Conservation (phyloP, 2,888 invertebrate species). For the Amblyjoppa fuscipennis region DNA sequence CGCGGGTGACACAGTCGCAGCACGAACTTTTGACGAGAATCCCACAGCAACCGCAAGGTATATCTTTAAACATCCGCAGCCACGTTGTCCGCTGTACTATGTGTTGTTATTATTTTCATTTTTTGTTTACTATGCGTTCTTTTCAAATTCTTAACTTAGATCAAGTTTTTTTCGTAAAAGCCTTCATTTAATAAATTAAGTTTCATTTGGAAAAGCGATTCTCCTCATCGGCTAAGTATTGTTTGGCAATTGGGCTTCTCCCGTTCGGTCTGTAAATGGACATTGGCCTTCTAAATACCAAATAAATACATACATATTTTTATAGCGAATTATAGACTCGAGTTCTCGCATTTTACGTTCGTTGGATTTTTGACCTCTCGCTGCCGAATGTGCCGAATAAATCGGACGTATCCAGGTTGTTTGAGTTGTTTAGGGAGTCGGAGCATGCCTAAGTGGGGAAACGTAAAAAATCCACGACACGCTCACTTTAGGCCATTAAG, state of each 20-base stretch:
- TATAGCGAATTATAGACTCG: background rate
- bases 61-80: constrained; percentile 2
- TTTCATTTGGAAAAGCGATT: too few relatives aligned
- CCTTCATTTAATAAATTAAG: too few relatives aligned
- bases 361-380: background rate
- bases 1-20: constrained; percentile 48
- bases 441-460: background rate
- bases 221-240: too few relatives aligned
- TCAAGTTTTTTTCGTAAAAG: too few relatives aligned
- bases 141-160: too few relatives aligned
- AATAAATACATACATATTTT: background rate
- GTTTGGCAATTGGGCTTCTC: too few relatives aligned
- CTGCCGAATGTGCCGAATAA: background rate
- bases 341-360: background rate
- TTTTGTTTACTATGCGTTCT: too few relatives aligned
- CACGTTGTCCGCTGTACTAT: background rate
- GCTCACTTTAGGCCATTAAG: background rate
- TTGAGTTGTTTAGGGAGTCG: background rate
- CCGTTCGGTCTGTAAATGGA: too few relatives aligned
- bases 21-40: constrained; percentile 53
- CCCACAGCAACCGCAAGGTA: background rate
- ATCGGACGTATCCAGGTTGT: background rate
- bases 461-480: background rate
- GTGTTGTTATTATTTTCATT: background rate
- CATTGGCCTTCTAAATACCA: too few relatives aligned